Conservation (phyloP, 2,797 vertebrate species). For the Sarcophilus harrisii region DNA sequence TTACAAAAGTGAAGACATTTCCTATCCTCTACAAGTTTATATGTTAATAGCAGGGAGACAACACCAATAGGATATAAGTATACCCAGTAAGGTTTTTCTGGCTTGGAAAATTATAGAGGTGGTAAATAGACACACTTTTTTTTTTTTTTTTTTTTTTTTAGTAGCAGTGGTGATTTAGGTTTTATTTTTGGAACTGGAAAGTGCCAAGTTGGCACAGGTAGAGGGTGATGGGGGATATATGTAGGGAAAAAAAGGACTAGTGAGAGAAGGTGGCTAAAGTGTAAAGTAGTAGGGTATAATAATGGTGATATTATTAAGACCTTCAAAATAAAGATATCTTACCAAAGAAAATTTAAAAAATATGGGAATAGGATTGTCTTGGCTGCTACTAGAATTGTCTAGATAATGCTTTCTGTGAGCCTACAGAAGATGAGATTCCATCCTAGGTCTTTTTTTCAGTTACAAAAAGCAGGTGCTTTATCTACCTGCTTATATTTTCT, state of each 20-base stretch:
- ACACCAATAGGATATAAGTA: neutral
- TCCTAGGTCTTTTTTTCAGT: neutral
- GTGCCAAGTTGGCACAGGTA: neutral
- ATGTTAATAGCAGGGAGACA: neutral
- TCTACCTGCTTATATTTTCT: neutral
- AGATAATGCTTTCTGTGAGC: neutral
- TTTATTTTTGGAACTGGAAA: neutral
- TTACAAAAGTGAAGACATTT: neutral
- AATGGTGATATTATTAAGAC: neutral
- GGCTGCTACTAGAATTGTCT: neutral
- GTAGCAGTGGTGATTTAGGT: neutral
- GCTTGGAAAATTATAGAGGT: neutral
- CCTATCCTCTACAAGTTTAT: neutral
- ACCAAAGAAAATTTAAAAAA: neutral
- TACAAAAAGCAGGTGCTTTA: neutral
- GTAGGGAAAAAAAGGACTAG: neutral
- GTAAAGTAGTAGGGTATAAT: neutral
- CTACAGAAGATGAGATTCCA: neutral
- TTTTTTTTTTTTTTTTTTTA: too few species aligned
- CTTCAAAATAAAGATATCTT: neutral
- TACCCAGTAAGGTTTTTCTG: neutral
- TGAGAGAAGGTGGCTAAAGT: neutral
- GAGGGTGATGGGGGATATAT: neutral
- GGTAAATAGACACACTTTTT: neutral
- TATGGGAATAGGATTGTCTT: neutral